Percentiles rank a stretch among this genome's conserved stretches.
Evolutionary conservation across 2,113 vertebrate genomes (phyloP).

Genomic region (Semicossyphus pulcher): DNA sequence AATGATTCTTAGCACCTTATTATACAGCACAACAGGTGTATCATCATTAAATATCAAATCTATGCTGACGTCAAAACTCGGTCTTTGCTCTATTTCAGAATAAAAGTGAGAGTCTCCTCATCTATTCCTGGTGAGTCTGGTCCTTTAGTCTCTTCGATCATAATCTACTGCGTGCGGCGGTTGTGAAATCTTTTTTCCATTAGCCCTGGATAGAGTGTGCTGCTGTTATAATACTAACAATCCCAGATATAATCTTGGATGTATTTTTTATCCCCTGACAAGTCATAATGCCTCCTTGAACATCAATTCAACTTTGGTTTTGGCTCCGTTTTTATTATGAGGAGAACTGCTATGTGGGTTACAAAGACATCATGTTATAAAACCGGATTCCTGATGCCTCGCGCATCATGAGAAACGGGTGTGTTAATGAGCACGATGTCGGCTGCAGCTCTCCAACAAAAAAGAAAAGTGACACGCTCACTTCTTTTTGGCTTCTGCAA

Average conservation of each 20-base stretch:
- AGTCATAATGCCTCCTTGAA: constrained; percentile 28
- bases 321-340: constrained; percentile 34
- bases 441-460: constrained; percentile 43
- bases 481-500: constrained; percentile 53
- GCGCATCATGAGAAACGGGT: constrained; percentile 61
- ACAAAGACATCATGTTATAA: constrained; percentile 31
- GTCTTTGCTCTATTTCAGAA: constrained; percentile 6
- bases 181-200: constrained; percentile 26
- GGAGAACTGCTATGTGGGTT: constrained; percentile 36
- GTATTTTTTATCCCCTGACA: constrained; percentile 35
- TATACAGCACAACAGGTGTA: no score
- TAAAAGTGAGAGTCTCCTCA: background rate
- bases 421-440: constrained; percentile 53
- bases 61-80: no score
- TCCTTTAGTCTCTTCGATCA: constrained; percentile 5
- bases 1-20: no score
- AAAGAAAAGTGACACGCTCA: constrained; percentile 57
- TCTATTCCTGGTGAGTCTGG: constrained; percentile 19
- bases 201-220: constrained; percentile 16
- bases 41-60: no score
- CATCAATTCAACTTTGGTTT: constrained; percentile 45
- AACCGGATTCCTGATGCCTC: constrained; percentile 15
- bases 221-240: constrained; percentile 35
- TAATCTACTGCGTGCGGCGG: background rate
- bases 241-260: constrained; percentile 30